A percentile compares a stretch with the other conserved stretches of the same genome.
Evolutionary conservation across 2,888 invertebrate genomes (phyloP).

Genomic region (Orthosia gracilis): DNA sequence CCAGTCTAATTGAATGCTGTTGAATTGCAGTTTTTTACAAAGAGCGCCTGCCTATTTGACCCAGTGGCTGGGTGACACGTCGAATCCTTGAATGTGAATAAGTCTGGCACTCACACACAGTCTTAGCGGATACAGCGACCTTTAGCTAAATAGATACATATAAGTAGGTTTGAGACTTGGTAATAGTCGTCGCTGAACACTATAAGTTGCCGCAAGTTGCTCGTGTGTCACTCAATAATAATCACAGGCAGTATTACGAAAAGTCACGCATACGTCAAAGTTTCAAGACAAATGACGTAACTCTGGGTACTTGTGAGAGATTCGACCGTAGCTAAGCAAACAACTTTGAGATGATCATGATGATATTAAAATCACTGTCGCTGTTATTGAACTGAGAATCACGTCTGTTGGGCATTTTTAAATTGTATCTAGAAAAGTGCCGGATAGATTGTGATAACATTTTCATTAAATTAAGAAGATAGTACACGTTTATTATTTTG

Average conservation of each 20-base stretch:
- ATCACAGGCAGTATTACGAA: slow-evolving; percentile 48
- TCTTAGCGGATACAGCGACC: neutral
- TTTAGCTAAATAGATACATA: neutral
- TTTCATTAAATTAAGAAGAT: too few species aligned
- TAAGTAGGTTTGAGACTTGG: neutral
- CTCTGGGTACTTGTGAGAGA: slow-evolving; percentile 29
- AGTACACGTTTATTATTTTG: too few species aligned
- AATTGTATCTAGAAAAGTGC: slow-evolving; percentile 2
- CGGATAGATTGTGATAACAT: neutral
- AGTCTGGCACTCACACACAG: too few species aligned
- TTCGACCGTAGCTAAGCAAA: slow-evolving; percentile 39
- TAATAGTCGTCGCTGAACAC: neutral
- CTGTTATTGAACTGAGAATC: slow-evolving; percentile 19
- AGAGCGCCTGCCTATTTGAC: too few species aligned
- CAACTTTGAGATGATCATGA: slow-evolving; percentile 29
- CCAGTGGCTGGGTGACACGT: too few species aligned
- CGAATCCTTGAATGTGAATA: too few species aligned
- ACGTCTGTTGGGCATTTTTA: neutral
- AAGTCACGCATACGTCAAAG: slow-evolving; percentile 47
- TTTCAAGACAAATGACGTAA: slow-evolving; percentile 45
- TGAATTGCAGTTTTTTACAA: too few species aligned
- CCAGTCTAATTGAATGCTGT: too few species aligned
- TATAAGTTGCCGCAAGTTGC: neutral
- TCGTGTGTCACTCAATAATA: slow-evolving; percentile 9
- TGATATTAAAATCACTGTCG: slow-evolving; percentile 39